phyloP scores from a whole-genome alignment of 1,140 invertebrate genomes.

The Rhopalosiphum maidis region DNA sequence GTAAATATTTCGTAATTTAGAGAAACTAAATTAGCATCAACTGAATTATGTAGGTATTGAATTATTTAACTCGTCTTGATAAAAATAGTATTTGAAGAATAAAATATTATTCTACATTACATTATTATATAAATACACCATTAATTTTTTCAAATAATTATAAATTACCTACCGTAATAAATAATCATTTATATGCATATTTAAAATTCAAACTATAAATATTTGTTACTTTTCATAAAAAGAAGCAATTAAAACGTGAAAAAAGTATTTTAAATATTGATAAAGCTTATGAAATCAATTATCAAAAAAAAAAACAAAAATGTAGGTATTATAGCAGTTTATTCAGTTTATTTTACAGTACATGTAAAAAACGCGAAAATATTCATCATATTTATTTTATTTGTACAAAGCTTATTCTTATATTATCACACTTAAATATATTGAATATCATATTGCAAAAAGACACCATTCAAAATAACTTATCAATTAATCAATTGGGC shows the following conservation, averaged over 20 bases:
- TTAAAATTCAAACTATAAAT: not conserved
- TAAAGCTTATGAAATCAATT: not conserved
- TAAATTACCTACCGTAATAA: too few relatives aligned
- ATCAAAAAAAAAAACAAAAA: not conserved
- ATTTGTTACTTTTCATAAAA: not conserved
- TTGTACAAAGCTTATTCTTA: constrained; percentile 29
- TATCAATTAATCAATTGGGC: not conserved
- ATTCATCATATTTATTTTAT: constrained; percentile 23
- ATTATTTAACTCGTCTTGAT: too few relatives aligned
- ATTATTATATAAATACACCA: too few relatives aligned
- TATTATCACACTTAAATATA: constrained; percentile 22
- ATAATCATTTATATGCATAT: too few relatives aligned
- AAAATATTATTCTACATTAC: too few relatives aligned
- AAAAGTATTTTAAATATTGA: not conserved
- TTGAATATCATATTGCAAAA: not conserved
- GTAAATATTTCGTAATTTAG: too few relatives aligned
- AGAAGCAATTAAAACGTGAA: not conserved
- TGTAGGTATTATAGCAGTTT: not conserved
- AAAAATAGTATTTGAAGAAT: too few relatives aligned
- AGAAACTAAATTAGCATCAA: too few relatives aligned
- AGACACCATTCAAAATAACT: not conserved
- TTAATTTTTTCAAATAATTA: too few relatives aligned
- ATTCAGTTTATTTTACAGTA: not conserved
- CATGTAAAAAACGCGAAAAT: not conserved
- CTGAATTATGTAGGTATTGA: too few relatives aligned